Base-by-base conservation (phyloP, 2,888 invertebrate genomes). In the Yponomeuta plumbellus region DNA sequence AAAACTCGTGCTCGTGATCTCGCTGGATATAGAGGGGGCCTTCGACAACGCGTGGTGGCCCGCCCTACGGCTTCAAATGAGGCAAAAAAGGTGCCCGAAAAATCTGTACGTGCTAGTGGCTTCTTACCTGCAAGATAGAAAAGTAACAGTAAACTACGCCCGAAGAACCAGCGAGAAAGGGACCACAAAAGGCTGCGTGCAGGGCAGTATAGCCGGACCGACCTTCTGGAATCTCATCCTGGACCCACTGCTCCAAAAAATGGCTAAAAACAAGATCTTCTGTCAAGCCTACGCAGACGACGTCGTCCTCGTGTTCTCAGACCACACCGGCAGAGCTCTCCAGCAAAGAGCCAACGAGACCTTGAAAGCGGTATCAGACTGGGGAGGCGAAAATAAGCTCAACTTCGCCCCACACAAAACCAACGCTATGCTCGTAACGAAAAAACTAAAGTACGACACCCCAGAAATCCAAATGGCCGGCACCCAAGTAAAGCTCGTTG, bases 271-370 rank as follows among this genome's bases (percentile, higher is more conserved):
- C 0, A 64, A 58, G 2, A 61, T 52, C 0, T 68, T 70, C 22
- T 62, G 67, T 5, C 72, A 73, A 26, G 74, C 72, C 0, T 74
- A 71, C 26, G 72, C 72, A 0, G 73, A 73, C 39, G 71, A 74
- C 20, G 61, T 74, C 0, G n/a, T 73, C 0, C 21, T 72, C 0
- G 65, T 70, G 0, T 67, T 66, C 6, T 5, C 20, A 0, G 71
- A 64, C 0, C 26, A 62, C 0, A 61, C 64, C 1, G 57, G 26
- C 0, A 26, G 0, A 2, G 66, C 67, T 1, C 44, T 68, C 0
- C 40, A 69, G 26, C 22, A 10, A 3, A 57, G 17, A 4, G 61
- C 66, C 1, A 69, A 68, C 13, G 11, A 8, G 0, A 52, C 66
- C 0, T 64, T 73, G 2, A 40, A 61, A 0, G 17, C 11, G 0